Evolutionary conservation across 2,888 invertebrate species (phyloP).

Genomic region (Nemoura dubitans): DNA sequence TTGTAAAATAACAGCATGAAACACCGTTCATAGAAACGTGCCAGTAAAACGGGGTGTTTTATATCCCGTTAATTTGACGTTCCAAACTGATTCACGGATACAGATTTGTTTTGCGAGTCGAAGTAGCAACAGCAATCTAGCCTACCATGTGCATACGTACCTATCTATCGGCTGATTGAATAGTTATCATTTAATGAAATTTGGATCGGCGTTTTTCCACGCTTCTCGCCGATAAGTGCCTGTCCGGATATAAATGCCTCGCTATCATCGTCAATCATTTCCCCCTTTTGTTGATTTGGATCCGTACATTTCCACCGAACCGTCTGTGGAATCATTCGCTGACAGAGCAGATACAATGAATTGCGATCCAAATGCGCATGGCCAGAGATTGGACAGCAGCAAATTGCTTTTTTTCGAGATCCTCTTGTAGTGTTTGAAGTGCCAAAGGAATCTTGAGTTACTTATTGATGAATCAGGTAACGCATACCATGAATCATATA

Average conservation of each 20-base stretch:
- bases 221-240: background rate
- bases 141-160: background rate
- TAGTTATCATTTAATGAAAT: slow-evolving; percentile 12
- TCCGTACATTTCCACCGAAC: background rate
- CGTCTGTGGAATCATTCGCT: background rate
- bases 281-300: background rate
- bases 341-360: background rate
- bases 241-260: background rate
- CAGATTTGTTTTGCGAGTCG: background rate
- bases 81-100: background rate
- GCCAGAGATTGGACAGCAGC: background rate
- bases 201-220: background rate
- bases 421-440: background rate
- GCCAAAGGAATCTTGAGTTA: background rate
- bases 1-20: background rate
- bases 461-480: background rate
- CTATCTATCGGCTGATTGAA: background rate
- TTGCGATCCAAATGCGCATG: background rate
- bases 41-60: background rate
- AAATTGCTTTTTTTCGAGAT: background rate
- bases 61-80: background rate
- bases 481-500: background rate
- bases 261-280: background rate
- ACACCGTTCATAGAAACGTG: background rate
- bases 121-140: background rate